Base-by-base conservation (phyloP, 1,140 invertebrate species). In the Oreohelix idahoensis region DNA sequence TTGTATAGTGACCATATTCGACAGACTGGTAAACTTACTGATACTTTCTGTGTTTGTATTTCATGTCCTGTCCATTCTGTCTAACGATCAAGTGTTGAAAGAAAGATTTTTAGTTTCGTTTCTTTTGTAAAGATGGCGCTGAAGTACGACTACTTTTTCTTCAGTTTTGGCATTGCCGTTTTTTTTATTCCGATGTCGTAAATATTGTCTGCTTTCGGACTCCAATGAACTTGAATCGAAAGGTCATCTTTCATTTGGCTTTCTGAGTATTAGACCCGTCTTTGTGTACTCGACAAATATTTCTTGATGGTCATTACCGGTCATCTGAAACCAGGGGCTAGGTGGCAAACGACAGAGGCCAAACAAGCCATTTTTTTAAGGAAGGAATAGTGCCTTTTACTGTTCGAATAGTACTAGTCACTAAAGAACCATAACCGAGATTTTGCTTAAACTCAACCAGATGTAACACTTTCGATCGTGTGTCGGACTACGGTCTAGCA, bases 151-250 rank as follows among this genome's bases (percentile, higher is more conserved):
- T 15, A n/a, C n/a, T 58, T 58, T 58, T 20, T 58, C 15, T 20
- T 23, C 20, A n/a, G 53, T 58, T n/a, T 4, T 58, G 53, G 23
- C 8, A 17, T n/a, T 15, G 53, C 10, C 5, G 10, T 20, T 45
- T 15, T n/a, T 58, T 58, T 58, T 20, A 58, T 58, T 20, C 15
- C 15, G 4, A 23, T 23, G 4, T 15, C 53, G 17, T n/a, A 58
- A 58, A 58, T n/a, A 20, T 58, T 58, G 53, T n/a, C 26, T 58
- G 53, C 5, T 58, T 58, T n/a, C 53, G 10, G 29, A 32, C 63
- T 66, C 63, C n/a, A 32, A 66, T 66, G 63, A 66, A 66, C 63
- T 66, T 32, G n/a, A 66, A 66, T 66, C n/a, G 63, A 32, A 66
- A 32, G 63, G 63, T 29, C 63, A 66, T 66, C 63, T 66, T 66